Evolutionary conservation across 2,797 vertebrate species (phyloP).

Genomic region (Sebastes wilsoni): DNA sequence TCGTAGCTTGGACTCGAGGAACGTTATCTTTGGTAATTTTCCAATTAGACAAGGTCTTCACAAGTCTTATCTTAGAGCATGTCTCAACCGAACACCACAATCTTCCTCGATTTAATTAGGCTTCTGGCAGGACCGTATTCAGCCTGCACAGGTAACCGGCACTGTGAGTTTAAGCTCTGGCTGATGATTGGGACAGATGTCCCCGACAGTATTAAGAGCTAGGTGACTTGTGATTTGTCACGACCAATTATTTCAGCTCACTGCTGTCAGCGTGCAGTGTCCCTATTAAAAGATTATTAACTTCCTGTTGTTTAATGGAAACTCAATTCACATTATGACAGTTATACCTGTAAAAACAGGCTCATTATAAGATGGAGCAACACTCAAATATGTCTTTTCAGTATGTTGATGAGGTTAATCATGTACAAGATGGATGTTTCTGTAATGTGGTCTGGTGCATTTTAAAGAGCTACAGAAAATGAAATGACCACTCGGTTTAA

Average conservation of each 20-base stretch:
- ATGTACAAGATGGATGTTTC: background rate
- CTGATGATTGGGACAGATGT: conserved; percentile 13
- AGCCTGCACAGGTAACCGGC: conserved; percentile 19
- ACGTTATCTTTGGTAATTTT: conserved; percentile 71
- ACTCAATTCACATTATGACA: background rate
- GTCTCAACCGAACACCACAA: conserved; percentile 64
- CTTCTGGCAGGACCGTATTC: conserved; percentile 40
- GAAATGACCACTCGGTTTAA: background rate
- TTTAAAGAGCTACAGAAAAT: background rate
- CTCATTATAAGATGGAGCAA: background rate
- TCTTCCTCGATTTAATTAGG: conserved; percentile 48
- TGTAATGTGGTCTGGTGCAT: background rate
- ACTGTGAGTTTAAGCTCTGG: conserved; percentile 1
- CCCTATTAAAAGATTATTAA: background rate
- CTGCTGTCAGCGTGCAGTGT: background rate
- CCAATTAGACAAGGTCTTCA: conserved; percentile 67
- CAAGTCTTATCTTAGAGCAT: conserved; percentile 58
- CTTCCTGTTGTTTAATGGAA: background rate
- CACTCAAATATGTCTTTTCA: background rate
- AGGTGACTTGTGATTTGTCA: background rate
- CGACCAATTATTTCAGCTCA: background rate
- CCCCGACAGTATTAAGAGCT: background rate
- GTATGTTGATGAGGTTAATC: background rate
- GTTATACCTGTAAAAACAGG: background rate
- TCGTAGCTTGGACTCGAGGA: conserved; percentile 57